A percentile compares a stretch with the other conserved stretches of the same genome.
phyloP scores from a whole-genome alignment of 2,113 vertebrate genomes.

The Aptenodytes patagonicus region DNA sequence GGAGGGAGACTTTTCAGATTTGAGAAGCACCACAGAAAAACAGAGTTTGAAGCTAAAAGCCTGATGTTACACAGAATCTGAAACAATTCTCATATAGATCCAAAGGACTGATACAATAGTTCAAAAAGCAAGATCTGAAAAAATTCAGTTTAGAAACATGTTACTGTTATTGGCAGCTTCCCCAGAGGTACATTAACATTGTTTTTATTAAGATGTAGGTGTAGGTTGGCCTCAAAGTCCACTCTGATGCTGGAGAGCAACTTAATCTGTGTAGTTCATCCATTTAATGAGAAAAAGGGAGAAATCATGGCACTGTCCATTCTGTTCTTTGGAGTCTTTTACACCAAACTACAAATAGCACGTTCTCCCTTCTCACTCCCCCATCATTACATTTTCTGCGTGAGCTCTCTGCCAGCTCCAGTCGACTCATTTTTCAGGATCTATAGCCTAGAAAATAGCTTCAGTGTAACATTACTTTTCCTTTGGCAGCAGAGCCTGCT shows the following conservation, averaged over 20 bases:
- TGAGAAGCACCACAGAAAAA: background rate
- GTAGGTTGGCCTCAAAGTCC: background rate
- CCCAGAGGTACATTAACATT: background rate
- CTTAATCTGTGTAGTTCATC: background rate
- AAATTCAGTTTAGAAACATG: background rate
- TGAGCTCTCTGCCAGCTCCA: background rate
- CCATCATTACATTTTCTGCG: background rate
- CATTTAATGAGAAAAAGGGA: background rate
- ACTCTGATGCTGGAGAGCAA: background rate
- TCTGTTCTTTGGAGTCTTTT: background rate
- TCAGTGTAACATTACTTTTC: background rate
- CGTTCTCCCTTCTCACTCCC: background rate
- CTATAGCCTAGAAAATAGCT: background rate
- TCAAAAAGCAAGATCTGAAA: background rate
- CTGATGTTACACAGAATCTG: background rate
- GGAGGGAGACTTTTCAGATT: background rate
- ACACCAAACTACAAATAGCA: background rate
- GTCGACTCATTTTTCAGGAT: background rate
- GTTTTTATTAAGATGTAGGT: background rate
- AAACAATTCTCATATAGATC: background rate
- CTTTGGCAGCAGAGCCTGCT: background rate
- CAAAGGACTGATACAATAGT: background rate
- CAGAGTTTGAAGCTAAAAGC: background rate
- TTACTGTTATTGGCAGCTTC: background rate
- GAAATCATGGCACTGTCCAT: background rate